These are phyloP conservation scores for Willowsia nigromaculata DNA, from an alignment of 2,888 invertebrate genomes.

Conservation along the genomic window DNA sequence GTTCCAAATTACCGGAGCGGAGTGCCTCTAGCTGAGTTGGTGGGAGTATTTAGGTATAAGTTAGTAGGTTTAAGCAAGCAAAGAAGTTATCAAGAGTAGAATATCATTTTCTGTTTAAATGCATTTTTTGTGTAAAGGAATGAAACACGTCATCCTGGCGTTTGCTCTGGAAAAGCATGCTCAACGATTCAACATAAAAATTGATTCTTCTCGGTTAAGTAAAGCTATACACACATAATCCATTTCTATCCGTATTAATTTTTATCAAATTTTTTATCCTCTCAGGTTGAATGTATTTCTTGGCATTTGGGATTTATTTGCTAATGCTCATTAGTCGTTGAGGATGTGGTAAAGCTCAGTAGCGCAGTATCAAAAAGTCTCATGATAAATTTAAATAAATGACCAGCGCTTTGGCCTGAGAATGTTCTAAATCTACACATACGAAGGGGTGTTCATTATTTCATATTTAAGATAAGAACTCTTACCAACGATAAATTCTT, in stretches of 20 bases:
- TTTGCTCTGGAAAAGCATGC: not conserved
- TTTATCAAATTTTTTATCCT: constrained; percentile 3
- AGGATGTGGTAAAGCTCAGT: too few species aligned
- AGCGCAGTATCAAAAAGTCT: too few species aligned
- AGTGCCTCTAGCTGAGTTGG: constrained; percentile 58
- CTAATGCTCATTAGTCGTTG: too few species aligned
- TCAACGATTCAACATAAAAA: constrained; percentile 12
- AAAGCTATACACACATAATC: not conserved
- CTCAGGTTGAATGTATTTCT: not conserved
- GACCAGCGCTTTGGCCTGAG: not conserved
- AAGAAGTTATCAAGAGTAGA: not conserved
- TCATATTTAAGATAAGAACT: not conserved
- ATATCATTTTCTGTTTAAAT: too few species aligned
- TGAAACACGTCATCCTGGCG: not conserved
- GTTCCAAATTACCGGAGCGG: constrained; percentile 70
- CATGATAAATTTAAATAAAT: too few species aligned
- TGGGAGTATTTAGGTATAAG: constrained; percentile 18
- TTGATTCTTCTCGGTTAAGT: constrained; percentile 50
- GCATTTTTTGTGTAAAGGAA: not conserved
- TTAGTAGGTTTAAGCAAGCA: not conserved
- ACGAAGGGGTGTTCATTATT: constrained; percentile 6
- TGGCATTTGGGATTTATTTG: not conserved
- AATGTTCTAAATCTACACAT: not conserved
- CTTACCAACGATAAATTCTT: not conserved
- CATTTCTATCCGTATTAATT: too few species aligned